Evolutionary conservation across 2,888 invertebrate genomes (phyloP), one percentile per base, ranked within the genome.

Genomic region (Podabrus alpinus): DNA sequence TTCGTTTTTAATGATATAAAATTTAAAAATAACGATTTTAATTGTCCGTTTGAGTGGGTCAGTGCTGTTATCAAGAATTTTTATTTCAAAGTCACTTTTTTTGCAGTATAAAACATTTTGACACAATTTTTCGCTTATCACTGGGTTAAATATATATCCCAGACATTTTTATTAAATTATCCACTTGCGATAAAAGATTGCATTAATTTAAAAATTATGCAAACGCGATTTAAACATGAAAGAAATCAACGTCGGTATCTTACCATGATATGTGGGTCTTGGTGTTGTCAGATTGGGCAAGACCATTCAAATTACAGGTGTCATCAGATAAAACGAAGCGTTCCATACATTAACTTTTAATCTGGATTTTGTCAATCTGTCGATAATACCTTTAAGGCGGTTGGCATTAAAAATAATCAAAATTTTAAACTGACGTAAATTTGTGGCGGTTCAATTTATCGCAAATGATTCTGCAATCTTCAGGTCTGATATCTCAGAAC

Each of bases 301-400:
- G n/a, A 45, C 45, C 45, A 72, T 72, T 72, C 68, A 72, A 21
- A 66, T 71, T 71, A 66, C 71, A 66, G 66, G 17, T 71, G 68
- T 72, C 72, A 72, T 72, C 72, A 62, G 68, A 72, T 72, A 72
- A 72, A 70, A 64, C 62, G 13, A 21, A 25, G 59, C 64, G 72
- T 68, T 68, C 66, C 68, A 61, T 59, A 59, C 68, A 64, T 72
- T 68, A 72, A 68, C 68, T 11, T 29, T 68, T 68, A 72, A 72
- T 67, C 68, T 70, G 45, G 15, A 64, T 64, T 45, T 25, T 59
- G 70, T 70, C 45, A 45, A 64, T 70, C 70, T 29, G 15, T 59
- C 61, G 64, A 15, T 60, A 13, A 69, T 70, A 29, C n/a, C 45
- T 45, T 45, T 45, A n/a, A 45, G 45, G n/a, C 45, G n/a, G 7